A percentile compares a stretch with the other conserved stretches of the same genome.
Conservation (phyloP, 2,113 vertebrate species). For the Desmodus rotundus region DNA sequence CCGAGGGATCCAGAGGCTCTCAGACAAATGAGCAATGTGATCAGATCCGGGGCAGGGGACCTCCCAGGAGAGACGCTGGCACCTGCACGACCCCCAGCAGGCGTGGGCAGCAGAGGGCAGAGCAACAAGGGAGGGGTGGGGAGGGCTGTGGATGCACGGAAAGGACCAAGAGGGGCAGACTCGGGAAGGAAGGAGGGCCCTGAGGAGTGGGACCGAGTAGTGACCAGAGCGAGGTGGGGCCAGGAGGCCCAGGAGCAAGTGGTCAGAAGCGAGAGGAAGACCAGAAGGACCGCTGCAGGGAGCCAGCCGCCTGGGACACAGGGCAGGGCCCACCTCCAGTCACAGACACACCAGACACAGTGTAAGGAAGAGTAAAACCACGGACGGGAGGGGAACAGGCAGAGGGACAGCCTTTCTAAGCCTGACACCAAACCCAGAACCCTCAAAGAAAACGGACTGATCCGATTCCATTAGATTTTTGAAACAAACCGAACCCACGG, state of each 20-base stretch:
- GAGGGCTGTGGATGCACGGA: not conserved
- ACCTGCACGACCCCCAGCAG: rapidly evolving
- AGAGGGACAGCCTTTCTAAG: not conserved
- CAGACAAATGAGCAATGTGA: not conserved
- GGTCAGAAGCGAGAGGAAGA: not conserved
- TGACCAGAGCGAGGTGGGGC: not conserved
- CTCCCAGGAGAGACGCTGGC: not conserved
- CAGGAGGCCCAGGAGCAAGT: too few species aligned
- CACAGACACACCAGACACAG: not conserved
- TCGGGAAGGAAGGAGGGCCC: not conserved
- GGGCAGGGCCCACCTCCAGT: not conserved
- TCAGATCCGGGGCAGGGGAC: not conserved
- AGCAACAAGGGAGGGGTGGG: not conserved
- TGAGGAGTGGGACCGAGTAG: rapidly evolving
- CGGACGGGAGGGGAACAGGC: not conserved
- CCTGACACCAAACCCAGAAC: not conserved
- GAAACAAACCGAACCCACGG: not conserved
- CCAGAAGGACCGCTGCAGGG: not conserved
- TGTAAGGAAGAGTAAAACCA: not conserved
- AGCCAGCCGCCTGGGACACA: too few species aligned
- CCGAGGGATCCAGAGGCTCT: not conserved
- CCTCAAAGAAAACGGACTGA: not conserved
- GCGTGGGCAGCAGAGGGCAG: not conserved
- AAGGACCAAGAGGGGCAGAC: not conserved
- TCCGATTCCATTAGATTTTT: not conserved